Base-by-base conservation (phyloP, 2,113 vertebrate species). In the Lipophrys pholis region DNA sequence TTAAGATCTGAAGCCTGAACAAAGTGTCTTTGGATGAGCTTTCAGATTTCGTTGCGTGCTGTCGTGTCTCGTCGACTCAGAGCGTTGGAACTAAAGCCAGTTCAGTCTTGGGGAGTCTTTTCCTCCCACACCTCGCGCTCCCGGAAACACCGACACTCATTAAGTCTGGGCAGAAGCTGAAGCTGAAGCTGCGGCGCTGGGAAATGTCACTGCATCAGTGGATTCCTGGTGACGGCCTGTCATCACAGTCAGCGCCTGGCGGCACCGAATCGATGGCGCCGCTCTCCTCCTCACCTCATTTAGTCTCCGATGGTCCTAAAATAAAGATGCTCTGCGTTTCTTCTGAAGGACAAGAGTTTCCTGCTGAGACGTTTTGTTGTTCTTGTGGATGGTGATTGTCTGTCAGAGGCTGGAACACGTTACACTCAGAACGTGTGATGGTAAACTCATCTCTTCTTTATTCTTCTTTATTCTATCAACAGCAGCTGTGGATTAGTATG, bases 101-200 rank as follows among this genome's bases (percentile, higher is more conserved):
- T 17, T 56, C 52, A 60, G 45, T 66, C 65, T 40, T 8, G 5
- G 72, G 40, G 7, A 14, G 53, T 72, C 54, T 49, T 54, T 64
- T 50, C 64, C 16, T 65, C 49, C 45, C 53, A 41, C 40, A 54
- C 69, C 62, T 69, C 60, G 38, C 60, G 58, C 69, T 52, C 55
- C 42, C 64, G 45, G 8, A 15, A 79, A 85, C 43, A 52, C 36
- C 38, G 41, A 12, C 42, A 41, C 60, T 85, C 39, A 76, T 72
- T 81, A 39, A 81, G 51, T 60, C 69, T 62, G 62, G 72, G 80
- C 85, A 57, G 64, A 82, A 78, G 49, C 43, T 59, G n/a, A n/a
- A n/a, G n/a, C n/a, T n/a, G 46, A 0, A 81, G 61, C n/a, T 60
- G 60, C 45, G 45, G 72, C 51, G 39, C 67, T 42, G 60, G 50